These are phyloP conservation scores for Pandemis corylana DNA, from an alignment of 2,888 invertebrate genomes.

Conservation along the genomic window DNA sequence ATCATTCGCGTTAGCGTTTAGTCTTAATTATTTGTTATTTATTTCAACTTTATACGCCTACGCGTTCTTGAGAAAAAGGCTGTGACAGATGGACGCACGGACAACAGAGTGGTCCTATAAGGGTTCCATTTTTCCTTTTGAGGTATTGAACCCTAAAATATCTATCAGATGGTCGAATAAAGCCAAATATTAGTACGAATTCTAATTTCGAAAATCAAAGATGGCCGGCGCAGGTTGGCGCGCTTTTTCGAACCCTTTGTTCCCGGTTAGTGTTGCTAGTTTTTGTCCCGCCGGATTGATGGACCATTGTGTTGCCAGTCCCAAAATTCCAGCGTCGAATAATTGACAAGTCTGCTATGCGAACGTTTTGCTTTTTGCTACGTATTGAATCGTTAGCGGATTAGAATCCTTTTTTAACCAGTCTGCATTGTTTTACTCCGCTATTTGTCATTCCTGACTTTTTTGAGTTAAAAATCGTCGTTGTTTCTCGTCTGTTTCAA, in stretches of 20 bases:
- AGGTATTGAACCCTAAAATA: too few relatives aligned
- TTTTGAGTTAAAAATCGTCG: neutral
- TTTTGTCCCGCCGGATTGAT: slow-evolving; percentile 71
- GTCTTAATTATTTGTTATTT: too few relatives aligned
- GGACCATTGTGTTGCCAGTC: slow-evolving; percentile 78
- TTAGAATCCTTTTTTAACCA: slow-evolving; percentile 62
- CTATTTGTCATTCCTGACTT: slow-evolving; percentile 30
- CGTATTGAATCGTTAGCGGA: slow-evolving; percentile 66
- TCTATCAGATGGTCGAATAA: too few relatives aligned
- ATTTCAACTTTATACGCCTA: too few relatives aligned
- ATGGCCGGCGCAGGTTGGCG: slow-evolving; percentile 47
- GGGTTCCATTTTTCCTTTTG: too few relatives aligned
- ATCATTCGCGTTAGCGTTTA: too few relatives aligned
- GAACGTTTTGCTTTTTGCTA: slow-evolving; percentile 54
- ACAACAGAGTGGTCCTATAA: too few relatives aligned
- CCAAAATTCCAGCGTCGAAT: slow-evolving; percentile 71
- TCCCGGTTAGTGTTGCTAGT: slow-evolving; percentile 68
- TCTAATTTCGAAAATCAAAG: slow-evolving; percentile 44
- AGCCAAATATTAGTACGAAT: slow-evolving; percentile 2
- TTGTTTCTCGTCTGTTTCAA: neutral
- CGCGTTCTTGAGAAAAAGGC: too few relatives aligned
- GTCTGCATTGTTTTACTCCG: slow-evolving; percentile 43
- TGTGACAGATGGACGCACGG: too few relatives aligned
- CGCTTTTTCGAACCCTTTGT: slow-evolving; percentile 65
- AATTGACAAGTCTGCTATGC: slow-evolving; percentile 70